These are phyloP conservation scores for Drosophila barbarae DNA, from an alignment of 2,888 invertebrate genomes.

Conservation along the genomic window DNA sequence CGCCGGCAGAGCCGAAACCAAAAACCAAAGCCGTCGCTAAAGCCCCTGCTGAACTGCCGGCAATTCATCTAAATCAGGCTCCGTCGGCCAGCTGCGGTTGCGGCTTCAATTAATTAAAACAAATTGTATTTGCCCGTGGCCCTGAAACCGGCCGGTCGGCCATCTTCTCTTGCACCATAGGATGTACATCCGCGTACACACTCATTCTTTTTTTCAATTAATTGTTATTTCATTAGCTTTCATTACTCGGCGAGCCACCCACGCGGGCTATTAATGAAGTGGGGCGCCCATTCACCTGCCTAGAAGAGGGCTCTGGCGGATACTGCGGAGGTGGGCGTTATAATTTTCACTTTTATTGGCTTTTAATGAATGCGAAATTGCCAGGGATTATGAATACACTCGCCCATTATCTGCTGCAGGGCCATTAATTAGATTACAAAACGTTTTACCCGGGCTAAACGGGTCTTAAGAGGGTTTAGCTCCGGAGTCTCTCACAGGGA, in stretches of 20 bases:
- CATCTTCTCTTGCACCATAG: slow-evolving; percentile 6
- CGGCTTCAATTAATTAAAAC: slow-evolving; percentile 69
- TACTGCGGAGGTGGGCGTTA: slow-evolving; percentile 24
- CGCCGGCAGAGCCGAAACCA: slow-evolving; percentile 10
- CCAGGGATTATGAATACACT: slow-evolving; percentile 59
- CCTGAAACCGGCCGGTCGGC: slow-evolving; percentile 16
- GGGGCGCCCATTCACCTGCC: slow-evolving; percentile 45
- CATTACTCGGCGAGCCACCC: slow-evolving; percentile 54
- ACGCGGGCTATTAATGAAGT: slow-evolving; percentile 54
- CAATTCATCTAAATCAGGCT: slow-evolving; percentile 62
- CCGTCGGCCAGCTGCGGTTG: slow-evolving; percentile 52
- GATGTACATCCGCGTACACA: slow-evolving; percentile 15
- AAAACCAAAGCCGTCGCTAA: slow-evolving; percentile 17
- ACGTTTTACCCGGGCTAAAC: slow-evolving; percentile 43
- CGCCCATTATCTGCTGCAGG: slow-evolving; percentile 53
- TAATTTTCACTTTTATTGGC: slow-evolving; percentile 63
- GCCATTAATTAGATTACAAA: slow-evolving; percentile 65
- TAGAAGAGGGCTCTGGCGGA: neutral
- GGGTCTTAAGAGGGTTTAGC: slow-evolving; percentile 5
- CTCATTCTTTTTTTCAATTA: slow-evolving; percentile 48
- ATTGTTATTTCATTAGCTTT: slow-evolving; percentile 68
- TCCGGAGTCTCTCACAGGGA: neutral
- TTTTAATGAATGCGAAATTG: slow-evolving; percentile 67
- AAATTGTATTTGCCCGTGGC: slow-evolving; percentile 58
- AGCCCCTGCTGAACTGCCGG: slow-evolving; percentile 12